Base-by-base conservation (phyloP, 2,888 invertebrate genomes). In the Leptopilina myrica region DNA sequence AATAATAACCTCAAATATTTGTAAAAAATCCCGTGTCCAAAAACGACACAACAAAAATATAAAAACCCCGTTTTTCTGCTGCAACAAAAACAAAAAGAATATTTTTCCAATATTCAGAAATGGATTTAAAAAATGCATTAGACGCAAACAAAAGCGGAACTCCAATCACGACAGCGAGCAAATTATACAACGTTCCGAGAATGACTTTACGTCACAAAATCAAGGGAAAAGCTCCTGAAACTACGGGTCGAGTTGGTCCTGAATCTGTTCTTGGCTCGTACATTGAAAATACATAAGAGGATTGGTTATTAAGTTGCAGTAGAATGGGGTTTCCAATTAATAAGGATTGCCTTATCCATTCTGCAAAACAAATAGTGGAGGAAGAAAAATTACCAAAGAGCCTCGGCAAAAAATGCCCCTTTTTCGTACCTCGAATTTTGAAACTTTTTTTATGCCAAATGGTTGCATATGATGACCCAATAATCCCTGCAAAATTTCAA, bases 311-410 rank as follows among this genome's bases (percentile, higher is more conserved):
- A 65, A 78, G 75, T 53, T 15, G 20, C 15, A 80, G 81, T n/a
- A 84, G 77, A 82, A 84, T 83, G 83, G 85, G 83, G 15, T 86
- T 86, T 80, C 84, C 84, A 65, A 78, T 86, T 9, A 82, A 82
- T 76, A 85, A 81, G 59, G 79, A 84, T 66, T 73, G 56, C n/a
- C 12, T 56, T 12, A 56, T 56, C 56, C 56, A 46, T 46, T 82
- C 82, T 12, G 82, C 83, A 1, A 84, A 86, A 69, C n/a, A 84
- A 77, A 69, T 84, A 7, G 78, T 86, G 5, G 78, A 84, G 20
- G 76, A 77, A 43, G 77, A 78, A 33, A 77, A 79, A 15, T 56
- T 81, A 76, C 26, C 67, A 49, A 85, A 76, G n/a, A n/a, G n/a
- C n/a, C n/a, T n/a, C n/a, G n/a, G n/a, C n/a, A n/a, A n/a, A n/a